phyloP scores from a whole-genome alignment of 1,140 invertebrate species.

The Spodoptera litura region DNA sequence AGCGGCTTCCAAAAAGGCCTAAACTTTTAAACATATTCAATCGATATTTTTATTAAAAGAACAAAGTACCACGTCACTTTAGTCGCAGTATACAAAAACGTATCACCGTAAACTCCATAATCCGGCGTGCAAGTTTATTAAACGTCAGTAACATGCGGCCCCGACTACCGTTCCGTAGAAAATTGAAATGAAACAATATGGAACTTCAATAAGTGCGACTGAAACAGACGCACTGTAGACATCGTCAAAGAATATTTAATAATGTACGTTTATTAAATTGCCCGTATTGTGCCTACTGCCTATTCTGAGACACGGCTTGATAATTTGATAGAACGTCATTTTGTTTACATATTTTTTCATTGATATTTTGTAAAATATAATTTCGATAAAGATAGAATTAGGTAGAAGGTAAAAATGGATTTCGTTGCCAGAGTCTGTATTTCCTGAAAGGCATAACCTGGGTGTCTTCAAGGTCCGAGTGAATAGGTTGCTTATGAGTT shows the following conservation, averaged over 20 bases:
- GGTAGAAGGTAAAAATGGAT: too few species aligned
- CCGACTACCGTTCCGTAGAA: slow-evolving; percentile 57
- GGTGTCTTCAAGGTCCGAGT: too few species aligned
- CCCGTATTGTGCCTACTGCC: slow-evolving; percentile 5
- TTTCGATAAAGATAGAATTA: too few species aligned
- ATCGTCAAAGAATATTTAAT: slow-evolving; percentile 40
- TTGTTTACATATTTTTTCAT: too few species aligned
- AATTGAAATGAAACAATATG: slow-evolving; percentile 61
- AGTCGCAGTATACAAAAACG: slow-evolving; percentile 57
- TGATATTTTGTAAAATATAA: too few species aligned
- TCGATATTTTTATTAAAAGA: neutral
- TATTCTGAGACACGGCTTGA: neutral
- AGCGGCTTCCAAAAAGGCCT: too few species aligned
- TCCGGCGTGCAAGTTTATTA: slow-evolving; percentile 68
- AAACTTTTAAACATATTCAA: neutral
- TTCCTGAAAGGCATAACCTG: too few species aligned
- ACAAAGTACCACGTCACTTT: neutral
- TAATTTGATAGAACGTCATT: too few species aligned
- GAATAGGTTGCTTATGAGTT: too few species aligned
- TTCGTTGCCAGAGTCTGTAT: too few species aligned
- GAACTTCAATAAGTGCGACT: slow-evolving; percentile 51
- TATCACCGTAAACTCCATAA: slow-evolving; percentile 64
- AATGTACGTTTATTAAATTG: slow-evolving; percentile 43
- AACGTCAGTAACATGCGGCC: slow-evolving; percentile 68
- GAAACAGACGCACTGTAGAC: slow-evolving; percentile 49